These are phyloP conservation scores for Archivesica marissinica DNA, from an alignment of 1,140 invertebrate genomes.

Conservation along the genomic window DNA sequence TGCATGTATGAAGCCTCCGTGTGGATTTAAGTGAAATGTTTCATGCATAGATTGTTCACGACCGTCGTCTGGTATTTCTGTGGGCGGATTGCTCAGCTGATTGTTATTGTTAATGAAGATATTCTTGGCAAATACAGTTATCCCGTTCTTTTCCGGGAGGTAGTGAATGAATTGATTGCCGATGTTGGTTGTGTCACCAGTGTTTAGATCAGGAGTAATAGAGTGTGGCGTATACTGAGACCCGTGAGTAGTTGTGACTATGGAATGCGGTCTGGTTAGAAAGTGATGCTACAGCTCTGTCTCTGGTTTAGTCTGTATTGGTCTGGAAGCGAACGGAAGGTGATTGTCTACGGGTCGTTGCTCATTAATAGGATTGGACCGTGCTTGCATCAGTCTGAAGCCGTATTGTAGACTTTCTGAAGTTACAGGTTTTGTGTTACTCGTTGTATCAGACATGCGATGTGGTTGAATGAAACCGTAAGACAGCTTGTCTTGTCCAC, in stretches of 20 bases:
- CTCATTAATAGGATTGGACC: too few relatives aligned
- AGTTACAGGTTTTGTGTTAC: too few relatives aligned
- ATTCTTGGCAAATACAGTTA: not conserved
- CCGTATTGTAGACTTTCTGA: too few relatives aligned
- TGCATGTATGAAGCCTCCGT: too few relatives aligned
- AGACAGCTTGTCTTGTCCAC: too few relatives aligned
- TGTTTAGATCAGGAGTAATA: not conserved
- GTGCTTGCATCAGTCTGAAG: too few relatives aligned
- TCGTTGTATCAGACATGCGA: too few relatives aligned
- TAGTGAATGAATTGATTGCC: not conserved
- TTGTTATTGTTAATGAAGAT: constrained; percentile 1
- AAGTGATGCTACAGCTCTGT: not conserved
- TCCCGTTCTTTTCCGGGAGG: too few relatives aligned
- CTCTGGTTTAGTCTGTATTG: too few relatives aligned
- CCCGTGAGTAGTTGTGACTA: not conserved
- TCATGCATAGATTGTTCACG: not conserved
- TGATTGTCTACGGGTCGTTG: too few relatives aligned
- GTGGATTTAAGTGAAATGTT: not conserved
- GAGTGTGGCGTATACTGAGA: constrained; percentile 16
- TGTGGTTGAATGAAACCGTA: too few relatives aligned
- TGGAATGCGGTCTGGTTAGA: constrained; percentile 6
- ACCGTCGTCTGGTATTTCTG: not conserved
- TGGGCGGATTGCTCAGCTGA: not conserved
- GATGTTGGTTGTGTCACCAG: not conserved
- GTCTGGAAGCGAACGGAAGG: not conserved